Percentiles rank a stretch among this genome's conserved stretches.
Evolutionary conservation across 2,797 vertebrate species (phyloP).

Genomic region (Bovichtus diacanthus): DNA sequence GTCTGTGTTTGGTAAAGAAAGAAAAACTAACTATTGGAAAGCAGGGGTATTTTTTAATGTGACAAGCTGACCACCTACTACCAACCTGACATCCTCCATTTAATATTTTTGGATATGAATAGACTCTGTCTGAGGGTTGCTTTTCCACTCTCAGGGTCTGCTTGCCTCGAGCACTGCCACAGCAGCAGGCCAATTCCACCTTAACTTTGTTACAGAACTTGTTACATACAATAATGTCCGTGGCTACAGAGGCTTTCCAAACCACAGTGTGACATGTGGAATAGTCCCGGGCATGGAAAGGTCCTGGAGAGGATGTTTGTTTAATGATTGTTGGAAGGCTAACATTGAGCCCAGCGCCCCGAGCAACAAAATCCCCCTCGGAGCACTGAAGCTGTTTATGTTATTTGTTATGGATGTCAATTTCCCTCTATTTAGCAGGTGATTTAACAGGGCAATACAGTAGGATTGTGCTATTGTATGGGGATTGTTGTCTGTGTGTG

Average conservation of each 20-base stretch:
- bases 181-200: slow-evolving; percentile 70
- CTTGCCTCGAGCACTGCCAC: slow-evolving; percentile 48
- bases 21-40: slow-evolving; percentile 52
- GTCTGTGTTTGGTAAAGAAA: slow-evolving; percentile 50
- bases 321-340: slow-evolving; percentile 81
- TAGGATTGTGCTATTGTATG: slow-evolving; percentile 55
- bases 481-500: slow-evolving; percentile 71
- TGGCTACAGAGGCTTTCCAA: slow-evolving; percentile 76
- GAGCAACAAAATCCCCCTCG: slow-evolving; percentile 76
- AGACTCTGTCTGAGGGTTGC: slow-evolving; percentile 71
- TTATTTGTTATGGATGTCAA: slow-evolving; percentile 83
- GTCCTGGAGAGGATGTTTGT: slow-evolving; percentile 82
- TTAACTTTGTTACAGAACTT: slow-evolving; percentile 81
- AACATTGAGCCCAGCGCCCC: slow-evolving; percentile 64
- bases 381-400: slow-evolving; percentile 73
- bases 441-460: slow-evolving; percentile 75
- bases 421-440: slow-evolving; percentile 79
- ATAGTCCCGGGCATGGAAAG: slow-evolving; percentile 71
- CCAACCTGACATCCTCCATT: slow-evolving; percentile 72
- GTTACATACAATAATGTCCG: slow-evolving; percentile 80
- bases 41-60: slow-evolving; percentile 61
- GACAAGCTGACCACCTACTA: slow-evolving; percentile 77
- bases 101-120: slow-evolving; percentile 68
- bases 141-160: slow-evolving; percentile 58
- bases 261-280: slow-evolving; percentile 75